A percentile compares a stretch with the other conserved stretches of the same genome.
Evolutionary conservation across 2,113 vertebrate genomes (phyloP).

Genomic region (Ammodytes marinus): DNA sequence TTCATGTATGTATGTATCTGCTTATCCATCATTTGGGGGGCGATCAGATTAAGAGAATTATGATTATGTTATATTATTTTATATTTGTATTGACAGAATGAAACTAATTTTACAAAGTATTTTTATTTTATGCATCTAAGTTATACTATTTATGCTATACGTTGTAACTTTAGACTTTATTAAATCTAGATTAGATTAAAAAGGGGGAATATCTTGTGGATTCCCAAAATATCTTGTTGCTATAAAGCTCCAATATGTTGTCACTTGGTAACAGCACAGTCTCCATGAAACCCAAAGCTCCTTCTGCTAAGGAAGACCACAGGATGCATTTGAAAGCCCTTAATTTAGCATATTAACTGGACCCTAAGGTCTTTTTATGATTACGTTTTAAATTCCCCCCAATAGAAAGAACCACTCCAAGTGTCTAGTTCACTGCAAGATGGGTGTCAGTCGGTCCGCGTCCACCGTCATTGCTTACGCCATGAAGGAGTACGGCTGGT

Average conservation of each 20-base stretch:
- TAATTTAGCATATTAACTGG: not conserved
- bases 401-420: conserved; percentile 94
- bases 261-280: not conserved
- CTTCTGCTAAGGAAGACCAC: not conserved
- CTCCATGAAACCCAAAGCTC: not conserved
- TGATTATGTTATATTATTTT: no score
- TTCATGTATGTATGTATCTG: not conserved
- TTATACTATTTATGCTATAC: no score
- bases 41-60: not conserved
- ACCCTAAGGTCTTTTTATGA: not conserved
- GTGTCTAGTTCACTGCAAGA: conserved; percentile 98
- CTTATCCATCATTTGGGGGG: not conserved
- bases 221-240: no score
- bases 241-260: not conserved
- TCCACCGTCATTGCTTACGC: conserved; percentile 98
- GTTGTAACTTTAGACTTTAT: no score
- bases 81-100: no score
- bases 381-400: conserved; percentile 1
- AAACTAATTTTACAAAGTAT: no score
- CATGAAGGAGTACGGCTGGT: conserved; percentile 98
- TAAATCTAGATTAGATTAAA: no score
- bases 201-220: no score
- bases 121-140: no score
- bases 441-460: conserved; percentile 96
- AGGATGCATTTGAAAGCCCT: not conserved